Evolutionary conservation across 2,888 invertebrate species (phyloP), one percentile per base, ranked within the genome.

Genomic region (Callinectes sapidus): DNA sequence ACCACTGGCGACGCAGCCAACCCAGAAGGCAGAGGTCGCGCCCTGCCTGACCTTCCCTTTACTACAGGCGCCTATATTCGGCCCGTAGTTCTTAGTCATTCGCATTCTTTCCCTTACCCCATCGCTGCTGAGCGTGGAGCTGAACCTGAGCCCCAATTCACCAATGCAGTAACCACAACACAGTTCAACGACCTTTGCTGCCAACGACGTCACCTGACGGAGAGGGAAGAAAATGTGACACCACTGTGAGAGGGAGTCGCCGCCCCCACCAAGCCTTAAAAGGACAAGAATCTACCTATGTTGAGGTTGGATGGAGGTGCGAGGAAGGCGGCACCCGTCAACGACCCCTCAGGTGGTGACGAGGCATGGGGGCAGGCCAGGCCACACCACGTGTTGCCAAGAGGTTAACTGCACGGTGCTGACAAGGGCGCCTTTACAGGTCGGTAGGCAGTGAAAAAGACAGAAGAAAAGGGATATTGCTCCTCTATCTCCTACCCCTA

Each of bases 11-110:
- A 71, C 71, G n/a, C n/a, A 23, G 71, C 71, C 71, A 71, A 71
- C 71, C 71, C 71, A 71, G 71, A 71, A 71, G 71, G 28, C 71
- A 71, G 71, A 71, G 71, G 71, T 71, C 71, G 71, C 71, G 71
- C 71, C 71, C 71, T 71, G 71, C 71, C 71, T 71, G 71, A 71
- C 71, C 71, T 71, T 71, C 71, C 23, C 28, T 71, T 71, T 28
- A 3, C 28, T 71, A 28, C 71, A 23, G 71, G 2, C 71, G 23
- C 71, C 23, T 71, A 71, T 71, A 71, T 23, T 61, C 61, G 61
- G n/a, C 23, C 10, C n/a, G 28, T n/a, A 71, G 23, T 23, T 71
- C 23, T 66, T 66, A 66, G 28, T 23, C 23, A 23, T 23, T 71
- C 71, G 28, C 71, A 71, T 71, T n/a, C 71, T n/a, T 71, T n/a